phyloP scores from a whole-genome alignment of 2,113 vertebrate genomes.

The Strigops habroptila region DNA sequence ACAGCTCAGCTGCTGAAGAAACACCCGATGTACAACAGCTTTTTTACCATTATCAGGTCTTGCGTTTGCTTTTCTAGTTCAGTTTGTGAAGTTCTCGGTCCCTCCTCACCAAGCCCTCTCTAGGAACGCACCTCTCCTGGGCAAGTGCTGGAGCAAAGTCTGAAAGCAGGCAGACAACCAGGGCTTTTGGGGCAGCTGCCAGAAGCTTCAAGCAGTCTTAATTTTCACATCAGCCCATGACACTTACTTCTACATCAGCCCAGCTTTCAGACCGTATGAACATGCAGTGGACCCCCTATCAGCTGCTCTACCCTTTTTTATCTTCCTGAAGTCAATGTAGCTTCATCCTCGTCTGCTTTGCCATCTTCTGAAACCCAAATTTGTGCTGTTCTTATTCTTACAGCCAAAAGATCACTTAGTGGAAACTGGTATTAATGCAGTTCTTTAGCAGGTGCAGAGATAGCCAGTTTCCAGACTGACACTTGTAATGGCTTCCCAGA shows the following conservation, averaged over 20 bases:
- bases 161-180: neutral
- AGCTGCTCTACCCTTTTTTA: neutral
- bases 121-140: neutral
- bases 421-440: neutral
- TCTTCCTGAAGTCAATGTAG: neutral
- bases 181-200: neutral
- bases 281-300: neutral
- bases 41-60: neutral
- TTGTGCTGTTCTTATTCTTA: neutral
- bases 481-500: neutral
- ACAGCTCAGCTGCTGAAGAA: neutral
- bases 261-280: neutral
- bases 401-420: neutral
- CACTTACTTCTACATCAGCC: neutral
- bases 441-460: neutral
- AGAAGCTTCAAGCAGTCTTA: neutral
- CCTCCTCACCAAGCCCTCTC: neutral
- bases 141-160: neutral
- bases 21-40: neutral
- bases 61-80: neutral
- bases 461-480: neutral
- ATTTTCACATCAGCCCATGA: neutral
- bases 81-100: neutral
- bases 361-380: neutral
- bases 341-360: neutral